Evolutionary conservation across 2,888 invertebrate genomes (phyloP), one percentile per base, ranked within the genome.

Genomic region (Amblyteles armatorius): DNA sequence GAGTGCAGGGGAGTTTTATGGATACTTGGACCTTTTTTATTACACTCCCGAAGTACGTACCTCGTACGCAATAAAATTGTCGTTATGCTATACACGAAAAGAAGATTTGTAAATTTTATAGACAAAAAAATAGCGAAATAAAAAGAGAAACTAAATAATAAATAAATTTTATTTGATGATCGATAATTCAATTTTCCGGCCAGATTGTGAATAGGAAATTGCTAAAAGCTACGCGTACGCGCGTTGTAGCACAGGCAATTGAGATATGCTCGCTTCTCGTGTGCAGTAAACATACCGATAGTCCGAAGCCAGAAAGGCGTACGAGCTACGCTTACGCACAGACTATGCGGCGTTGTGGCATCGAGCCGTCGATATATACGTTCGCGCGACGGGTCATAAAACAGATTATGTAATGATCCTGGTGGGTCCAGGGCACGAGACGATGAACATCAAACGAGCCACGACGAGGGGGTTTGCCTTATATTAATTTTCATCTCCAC

Each of bases 381-480:
- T 50, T 33, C 52, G 50, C 60, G 77, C 57, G 36, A 50, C 80
- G 44, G 68, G 22, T 50, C 57, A 77, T 84, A 84, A 80, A 84
- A 78, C 67, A 68, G 80, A 84, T 84, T 84, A 81, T 84, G 84
- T 55, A 84, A 84, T 84, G 77, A 84, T 65, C 72, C 52, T 52
- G 3, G 72, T 77, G 60, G 77, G 77, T 72, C 73, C 80, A 80
- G 73, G 80, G 84, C 84, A 84, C 84, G 84, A 80, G 84, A 72
- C 84, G 84, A 67, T 72, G 84, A 60, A 33, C 77, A 76, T 80
- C 57, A 77, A 68, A 77, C 71, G 82, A 77, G 57, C 84, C 71
- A 80, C 68, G 60, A 68, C 72, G 60, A 22, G 57, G 57, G 57
- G 57, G 11, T 57, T 73, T 33, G 50, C 44, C 48, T 60, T 57